phyloP scores from a whole-genome alignment of 2,797 vertebrate species.

The Florisuga fusca region DNA sequence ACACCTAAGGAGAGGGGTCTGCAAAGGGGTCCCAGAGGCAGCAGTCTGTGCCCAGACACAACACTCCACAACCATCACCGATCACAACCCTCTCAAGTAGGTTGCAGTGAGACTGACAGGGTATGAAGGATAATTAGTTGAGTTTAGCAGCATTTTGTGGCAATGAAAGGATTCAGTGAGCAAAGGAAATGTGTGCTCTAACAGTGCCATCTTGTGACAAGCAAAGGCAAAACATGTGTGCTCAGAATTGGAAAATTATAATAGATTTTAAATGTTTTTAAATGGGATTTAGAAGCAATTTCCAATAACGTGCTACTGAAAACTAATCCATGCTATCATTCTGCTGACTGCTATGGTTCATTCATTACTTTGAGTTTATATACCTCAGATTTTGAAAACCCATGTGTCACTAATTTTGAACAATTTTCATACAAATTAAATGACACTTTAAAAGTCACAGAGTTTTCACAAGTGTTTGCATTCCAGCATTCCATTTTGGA shows the following conservation, averaged over 20 bases:
- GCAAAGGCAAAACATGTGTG: not conserved
- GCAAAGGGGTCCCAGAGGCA: not conserved
- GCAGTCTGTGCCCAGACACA: not conserved
- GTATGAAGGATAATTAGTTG: rapidly evolving
- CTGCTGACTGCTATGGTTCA: not conserved
- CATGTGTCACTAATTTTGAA: not conserved
- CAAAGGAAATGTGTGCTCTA: not conserved
- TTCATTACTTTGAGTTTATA: not conserved
- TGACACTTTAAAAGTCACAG: not conserved
- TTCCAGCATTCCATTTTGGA: not conserved
- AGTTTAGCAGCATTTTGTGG: rapidly evolving
- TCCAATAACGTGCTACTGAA: not conserved
- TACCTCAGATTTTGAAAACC: not conserved
- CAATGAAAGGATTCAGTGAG: not conserved
- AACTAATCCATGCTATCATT: not conserved
- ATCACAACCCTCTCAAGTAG: rapidly evolving
- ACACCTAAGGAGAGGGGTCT: rapidly evolving
- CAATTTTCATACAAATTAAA: not conserved
- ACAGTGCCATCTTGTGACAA: constrained; percentile 63
- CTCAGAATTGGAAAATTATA: not conserved
- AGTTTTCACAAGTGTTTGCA: not conserved
- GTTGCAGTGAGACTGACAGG: rapidly evolving
- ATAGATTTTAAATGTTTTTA: not conserved
- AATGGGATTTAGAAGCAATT: not conserved
- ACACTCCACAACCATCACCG: not conserved